Base-by-base conservation (phyloP, 2,888 invertebrate species). In the Spilosoma lubricipeda region DNA sequence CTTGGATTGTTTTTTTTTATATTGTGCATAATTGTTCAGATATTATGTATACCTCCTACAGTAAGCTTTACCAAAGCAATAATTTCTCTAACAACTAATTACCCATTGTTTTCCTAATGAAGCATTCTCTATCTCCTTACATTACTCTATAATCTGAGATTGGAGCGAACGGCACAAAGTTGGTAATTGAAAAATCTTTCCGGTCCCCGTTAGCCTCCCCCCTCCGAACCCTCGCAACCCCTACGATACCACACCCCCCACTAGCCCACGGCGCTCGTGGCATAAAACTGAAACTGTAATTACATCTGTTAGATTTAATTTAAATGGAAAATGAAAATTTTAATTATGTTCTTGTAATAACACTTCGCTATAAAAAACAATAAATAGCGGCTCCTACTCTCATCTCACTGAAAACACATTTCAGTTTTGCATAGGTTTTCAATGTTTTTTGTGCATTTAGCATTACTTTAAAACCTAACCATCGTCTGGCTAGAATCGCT, bases 181-280 rank as follows among this genome's bases (percentile, higher is more conserved):
- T 93, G 91, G 93, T 94, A 94, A 94, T 94, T 94, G 94, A 94
- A 94, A 94, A 94, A 94, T 94, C 93, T 93, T 92, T 92, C 92
- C 90, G 90, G 88, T 88, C 87, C 64, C 82, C 74, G 74, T 74
- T 63, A 71, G 80, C 72, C 73, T 74, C 27, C 63, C 71, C 36
- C 65, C 68, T 48, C 67, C 42, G 52, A 36, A 72, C 77, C 70
- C 80, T 45, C 79, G 80, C 69, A 78, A 80, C 80, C 77, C 76
- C 74, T 69, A 70, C 69, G 30, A 75, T 56, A 13, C 66, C 39
- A 72, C 75, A 72, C 74, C 77, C 68, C 56, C 36, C 77, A 77
- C 77, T 65, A 73, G 48, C 48, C 71, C 76, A 78, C 73, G 45
- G 77, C 67, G 72, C 73, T 74, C 76, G 77, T 75, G 81, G 84